Percentiles rank a stretch among this genome's conserved stretches.
Evolutionary conservation across 1,140 invertebrate species (phyloP).

Genomic region (Bombus impatiens): DNA sequence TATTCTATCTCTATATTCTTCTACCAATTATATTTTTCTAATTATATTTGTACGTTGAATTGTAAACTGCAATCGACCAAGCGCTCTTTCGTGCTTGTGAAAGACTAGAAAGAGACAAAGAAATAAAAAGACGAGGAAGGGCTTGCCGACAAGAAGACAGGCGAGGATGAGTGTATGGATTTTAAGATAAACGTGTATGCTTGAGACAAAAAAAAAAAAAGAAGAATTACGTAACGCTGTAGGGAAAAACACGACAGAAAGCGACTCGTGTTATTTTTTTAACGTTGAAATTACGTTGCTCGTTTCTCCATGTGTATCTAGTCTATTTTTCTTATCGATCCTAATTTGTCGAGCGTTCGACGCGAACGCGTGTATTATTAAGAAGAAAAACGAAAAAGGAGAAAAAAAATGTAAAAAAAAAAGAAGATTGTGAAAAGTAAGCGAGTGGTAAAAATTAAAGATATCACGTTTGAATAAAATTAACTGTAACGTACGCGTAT

Average conservation of each 20-base stretch:
- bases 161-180: conserved; percentile 38
- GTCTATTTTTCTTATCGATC: conserved; percentile 51
- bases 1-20: conserved; percentile 83
- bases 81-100: conserved; percentile 73
- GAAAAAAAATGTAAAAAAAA: background rate
- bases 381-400: background rate
- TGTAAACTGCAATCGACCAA: conserved; percentile 80
- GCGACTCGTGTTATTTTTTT: conserved; percentile 56
- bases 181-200: background rate
- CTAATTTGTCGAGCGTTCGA: conserved; percentile 22
- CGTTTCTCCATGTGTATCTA: conserved; percentile 55
- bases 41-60: conserved; percentile 83
- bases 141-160: background rate
- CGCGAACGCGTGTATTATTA: background rate
- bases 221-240: background rate
- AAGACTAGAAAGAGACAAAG: conserved; percentile 30
- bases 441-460: background rate
- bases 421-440: background rate
- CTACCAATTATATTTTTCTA: conserved; percentile 83
- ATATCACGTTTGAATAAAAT: background rate
- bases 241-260: background rate
- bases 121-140: background rate
- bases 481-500: background rate
- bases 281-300: conserved; percentile 68
- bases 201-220: background rate